phyloP scores from a whole-genome alignment of 2,113 vertebrate species.

The Lutjanus erythropterus region DNA sequence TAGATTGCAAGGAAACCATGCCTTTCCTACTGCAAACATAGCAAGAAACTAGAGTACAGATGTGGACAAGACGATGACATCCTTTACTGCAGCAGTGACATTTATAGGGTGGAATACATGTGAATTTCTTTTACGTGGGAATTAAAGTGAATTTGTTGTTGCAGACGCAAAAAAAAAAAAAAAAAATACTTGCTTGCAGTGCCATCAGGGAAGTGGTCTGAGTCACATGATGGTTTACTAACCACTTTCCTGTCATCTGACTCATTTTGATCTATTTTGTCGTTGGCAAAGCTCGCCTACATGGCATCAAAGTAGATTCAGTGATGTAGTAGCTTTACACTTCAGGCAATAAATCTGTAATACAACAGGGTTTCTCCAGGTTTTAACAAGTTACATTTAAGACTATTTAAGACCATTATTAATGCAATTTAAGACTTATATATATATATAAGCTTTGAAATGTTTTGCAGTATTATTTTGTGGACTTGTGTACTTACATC shows the following conservation, averaged over 20 bases:
- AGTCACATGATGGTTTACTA: conserved; percentile 5
- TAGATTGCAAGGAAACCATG: conserved; percentile 21
- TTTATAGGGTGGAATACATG: not conserved
- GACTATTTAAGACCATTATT: no score
- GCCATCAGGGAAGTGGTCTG: conserved; percentile 46
- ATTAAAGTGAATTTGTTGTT: not conserved
- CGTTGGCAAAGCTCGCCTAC: not conserved
- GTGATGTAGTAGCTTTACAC: not conserved
- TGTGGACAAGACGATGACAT: not conserved
- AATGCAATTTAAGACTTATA: no score
- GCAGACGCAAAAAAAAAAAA: not conserved
- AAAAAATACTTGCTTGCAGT: not conserved
- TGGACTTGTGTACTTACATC: no score
- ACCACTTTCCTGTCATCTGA: conserved; percentile 45
- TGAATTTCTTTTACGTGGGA: not conserved
- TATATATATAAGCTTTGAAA: no score
- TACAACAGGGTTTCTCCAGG: no score
- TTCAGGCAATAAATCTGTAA: not conserved
- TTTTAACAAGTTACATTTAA: no score
- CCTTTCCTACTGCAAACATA: conserved; percentile 13
- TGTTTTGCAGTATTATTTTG: no score
- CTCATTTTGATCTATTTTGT: not conserved
- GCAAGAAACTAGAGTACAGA: not conserved
- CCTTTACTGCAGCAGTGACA: not conserved
- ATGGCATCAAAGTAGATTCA: not conserved